Base-by-base conservation (phyloP, 2,888 invertebrate genomes). In the Lepidochitona cinerea region DNA sequence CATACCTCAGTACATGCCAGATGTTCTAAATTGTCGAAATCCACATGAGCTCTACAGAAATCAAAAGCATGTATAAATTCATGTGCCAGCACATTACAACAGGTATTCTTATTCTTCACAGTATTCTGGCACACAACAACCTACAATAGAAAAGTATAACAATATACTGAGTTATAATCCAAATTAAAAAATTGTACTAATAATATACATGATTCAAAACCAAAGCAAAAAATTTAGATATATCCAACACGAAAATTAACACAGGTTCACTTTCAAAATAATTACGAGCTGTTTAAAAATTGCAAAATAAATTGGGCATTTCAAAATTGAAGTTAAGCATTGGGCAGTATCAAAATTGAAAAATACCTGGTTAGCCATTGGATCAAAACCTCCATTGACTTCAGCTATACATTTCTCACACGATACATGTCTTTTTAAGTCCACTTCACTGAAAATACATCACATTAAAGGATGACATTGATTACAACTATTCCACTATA, bases 31-130 rank as follows among this genome's bases (percentile, higher is more conserved):
- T 98, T 96, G 83, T 93, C 94, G 84, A 97, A 96, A 91, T 98
- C 95, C 72, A 97, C 89, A 66, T 98, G 93, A 80, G 97, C 95
- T 59, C 94, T 93, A 89, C 98, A 98, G 88, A 94, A 95, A 90
- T 98, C 98, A 88, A 97, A 98, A 96, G 98, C 97, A 89, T 98
- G 98, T 66, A 98, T 95, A 93, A 98, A 93, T 91, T 98, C 98
- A 85, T 98, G 98, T 0, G 95, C 94, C 54, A 98, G 89, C 0
- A 97, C 95, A 32, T 84, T 86, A 79, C 90, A 90, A 37, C 83
- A 82, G 0, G 79, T 75, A 52, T 67, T 71, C 35, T 75, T 71
- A 36, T 52, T 75, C 26, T 70, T 76, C 0, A 95, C 94, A 72
- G 94, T 94, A 90, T 98, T 98, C 88, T 97, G 96, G 84, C 98